Base-by-base conservation (phyloP, 2,113 vertebrate genomes). In the Oenanthe oenanthe region DNA sequence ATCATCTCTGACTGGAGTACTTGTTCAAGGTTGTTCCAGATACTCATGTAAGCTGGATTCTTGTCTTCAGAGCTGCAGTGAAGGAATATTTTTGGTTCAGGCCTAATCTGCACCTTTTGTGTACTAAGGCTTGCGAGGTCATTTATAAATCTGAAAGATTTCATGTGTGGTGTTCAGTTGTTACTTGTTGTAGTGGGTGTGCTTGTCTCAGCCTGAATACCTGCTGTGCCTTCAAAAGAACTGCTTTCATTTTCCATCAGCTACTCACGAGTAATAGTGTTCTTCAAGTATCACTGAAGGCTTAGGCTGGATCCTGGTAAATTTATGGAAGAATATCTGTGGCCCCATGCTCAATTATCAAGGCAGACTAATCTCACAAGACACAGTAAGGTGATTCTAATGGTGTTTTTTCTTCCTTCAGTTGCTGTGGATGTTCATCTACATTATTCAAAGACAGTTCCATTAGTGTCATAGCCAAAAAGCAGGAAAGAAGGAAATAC, bases 111-210 rank as follows among this genome's bases (percentile, higher is more conserved):
- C 18, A 18, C 13, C 17, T 82, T 43, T 15, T 88, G 47, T 12
- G 16, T 16, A 25, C 12, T 12, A 5, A 12, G 48, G 38, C 47
- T 63, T 54, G 56, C 7, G 17, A 20, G 26, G 32, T 32, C 13
- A 13, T 29, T 21, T 60, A 3, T 2, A 38, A 45, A 29, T 6
- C 5, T 12, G 31, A n/a, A 56, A 25, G 20, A 20, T 29, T 29
- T 50, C 1, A 3, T 1, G 10, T 18, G 31, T 5, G 6, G 8
- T 22, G 31, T 6, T 58, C 11, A 31, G 82, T 6, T 60, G 53
- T 16, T 71, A 34, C 45, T 38, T 50, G 58, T n/a, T 51, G 11
- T 25, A 53, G 58, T 16, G 31, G 28, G 10, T 5, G 14, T 36
- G 50, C 50, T 76, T 3, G 1, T 32, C 65, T 71, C 22, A 9